Evolutionary conservation across 2,888 invertebrate genomes (phyloP).

Genomic region (Anagyrus pseudococci): DNA sequence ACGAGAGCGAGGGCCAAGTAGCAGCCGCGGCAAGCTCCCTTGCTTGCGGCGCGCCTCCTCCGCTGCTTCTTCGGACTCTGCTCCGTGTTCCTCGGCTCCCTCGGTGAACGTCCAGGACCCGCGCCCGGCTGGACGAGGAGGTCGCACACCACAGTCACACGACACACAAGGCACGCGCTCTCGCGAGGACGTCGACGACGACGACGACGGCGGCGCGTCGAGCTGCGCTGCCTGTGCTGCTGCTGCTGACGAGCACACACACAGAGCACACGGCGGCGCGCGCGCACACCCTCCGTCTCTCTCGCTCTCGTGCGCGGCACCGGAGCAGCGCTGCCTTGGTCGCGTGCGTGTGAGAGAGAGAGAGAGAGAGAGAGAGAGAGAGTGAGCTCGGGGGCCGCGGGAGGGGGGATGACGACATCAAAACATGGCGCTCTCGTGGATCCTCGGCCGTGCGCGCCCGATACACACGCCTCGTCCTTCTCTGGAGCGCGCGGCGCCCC

Average conservation of each 20-base stretch:
- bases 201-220: too few species aligned
- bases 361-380: conserved; percentile 1
- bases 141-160: too few species aligned
- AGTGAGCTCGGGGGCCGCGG: conserved; percentile 39
- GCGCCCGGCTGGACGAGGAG: too few species aligned
- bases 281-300: not conserved
- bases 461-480: too few species aligned
- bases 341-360: not conserved
- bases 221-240: too few species aligned
- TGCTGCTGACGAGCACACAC: conserved; percentile 42
- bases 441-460: too few species aligned
- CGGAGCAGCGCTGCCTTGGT: conserved; percentile 38
- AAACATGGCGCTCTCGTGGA: conserved; percentile 57
- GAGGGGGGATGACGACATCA: conserved; percentile 58
- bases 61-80: too few species aligned
- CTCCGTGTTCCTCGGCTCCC: too few species aligned
- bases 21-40: not conserved
- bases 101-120: too few species aligned
- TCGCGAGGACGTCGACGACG: conserved; percentile 51
- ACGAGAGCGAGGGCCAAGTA: too few species aligned
- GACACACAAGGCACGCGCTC: not conserved
- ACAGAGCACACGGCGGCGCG: conserved; percentile 45
- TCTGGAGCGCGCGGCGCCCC: too few species aligned
- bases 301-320: conserved; percentile 28
- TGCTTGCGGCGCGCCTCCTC: too few species aligned